Base-by-base conservation (phyloP, 2,797 vertebrate genomes). In the Anas bahamensis region DNA sequence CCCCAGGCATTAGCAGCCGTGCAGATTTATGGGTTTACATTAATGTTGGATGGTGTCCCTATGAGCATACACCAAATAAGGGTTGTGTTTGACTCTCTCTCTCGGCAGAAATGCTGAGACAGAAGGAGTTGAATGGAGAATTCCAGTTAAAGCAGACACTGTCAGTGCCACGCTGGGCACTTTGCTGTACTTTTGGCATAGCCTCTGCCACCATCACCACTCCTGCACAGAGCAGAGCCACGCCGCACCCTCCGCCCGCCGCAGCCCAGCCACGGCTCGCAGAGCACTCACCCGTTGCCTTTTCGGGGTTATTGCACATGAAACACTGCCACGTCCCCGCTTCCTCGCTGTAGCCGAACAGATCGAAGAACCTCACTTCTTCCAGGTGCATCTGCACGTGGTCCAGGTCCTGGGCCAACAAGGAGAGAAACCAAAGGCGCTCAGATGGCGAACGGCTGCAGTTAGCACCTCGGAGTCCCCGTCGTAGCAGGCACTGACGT, bases 281-380 rank as follows among this genome's bases (percentile, higher is more conserved):
- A 18, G 23, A 29, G 68, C 41, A 37, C 92, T 95, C 97, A 99
- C 99, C 99, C 79, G 98, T 97, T 53, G 99, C 99, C 95, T 98
- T 99, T 87, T 99, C 99, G 1, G 99, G 99, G 97, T 99, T 99
- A 97, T 99, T 99, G 89, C 99, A 99, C 99, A 99, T 99, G 97
- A 99, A 99, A 96, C 99, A 99, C 23, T 99, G 98, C 99, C 99
- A 99, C 1, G 97, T 94, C 53, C 97, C 98, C 5, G 98, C 97
- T 88, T 99, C 98, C 95, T 99, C 98, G 2, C 98, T 99, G 98
- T 98, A 99, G 94, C 99, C 98, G 46, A 99, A 99, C 33, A 99
- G 97, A 86, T 99, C 99, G 46, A 99, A 99, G 98, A 99, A 99
- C 71, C 99, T 98, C 91, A 99, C 99, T 89, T 99, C 99, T 95